A percentile compares a stretch with the other conserved stretches of the same genome.
phyloP scores from a whole-genome alignment of 2,888 invertebrate genomes.

The Leptopilina myrica region DNA sequence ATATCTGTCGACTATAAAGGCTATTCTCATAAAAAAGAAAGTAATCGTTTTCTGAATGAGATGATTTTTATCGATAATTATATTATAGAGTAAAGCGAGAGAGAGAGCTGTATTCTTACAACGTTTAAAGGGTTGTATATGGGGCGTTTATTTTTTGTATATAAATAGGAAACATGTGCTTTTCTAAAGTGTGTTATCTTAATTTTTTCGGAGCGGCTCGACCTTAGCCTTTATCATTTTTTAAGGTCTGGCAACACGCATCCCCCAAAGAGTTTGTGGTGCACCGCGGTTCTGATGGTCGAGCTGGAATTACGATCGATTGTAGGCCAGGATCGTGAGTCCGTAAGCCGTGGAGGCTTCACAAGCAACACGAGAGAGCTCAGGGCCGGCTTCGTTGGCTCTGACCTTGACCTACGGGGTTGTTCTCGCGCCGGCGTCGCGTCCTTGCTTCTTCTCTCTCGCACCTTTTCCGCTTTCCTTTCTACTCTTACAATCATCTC shows the following conservation, averaged over 20 bases:
- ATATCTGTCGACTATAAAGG: neutral
- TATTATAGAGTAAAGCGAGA: neutral
- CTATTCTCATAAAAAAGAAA: neutral
- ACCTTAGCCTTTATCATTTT: slow-evolving; percentile 2
- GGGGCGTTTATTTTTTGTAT: neutral
- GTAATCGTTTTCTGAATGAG: neutral
- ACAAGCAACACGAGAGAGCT: slow-evolving; percentile 32
- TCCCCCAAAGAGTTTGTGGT: slow-evolving; percentile 25
- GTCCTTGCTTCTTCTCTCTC: slow-evolving; percentile 33
- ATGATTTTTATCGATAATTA: neutral
- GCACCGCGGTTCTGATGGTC: slow-evolving; percentile 29
- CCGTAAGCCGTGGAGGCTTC: slow-evolving; percentile 52
- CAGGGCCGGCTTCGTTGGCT: slow-evolving; percentile 49
- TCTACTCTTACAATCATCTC: slow-evolving; percentile 14
- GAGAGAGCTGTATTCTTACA: too few relatives aligned
- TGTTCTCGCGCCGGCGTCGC: slow-evolving; percentile 67
- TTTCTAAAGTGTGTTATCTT: slow-evolving; percentile 1
- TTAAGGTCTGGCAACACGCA: slow-evolving; percentile 16
- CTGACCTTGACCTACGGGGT: slow-evolving; percentile 73
- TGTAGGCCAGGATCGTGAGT: slow-evolving; percentile 52
- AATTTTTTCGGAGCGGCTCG: neutral
- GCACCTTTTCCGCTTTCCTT: slow-evolving; percentile 31
- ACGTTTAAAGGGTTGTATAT: neutral
- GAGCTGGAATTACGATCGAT: slow-evolving; percentile 52
- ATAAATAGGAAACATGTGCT: neutral